phyloP scores from a whole-genome alignment of 2,888 invertebrate species.

The Melieria crassipennis region DNA sequence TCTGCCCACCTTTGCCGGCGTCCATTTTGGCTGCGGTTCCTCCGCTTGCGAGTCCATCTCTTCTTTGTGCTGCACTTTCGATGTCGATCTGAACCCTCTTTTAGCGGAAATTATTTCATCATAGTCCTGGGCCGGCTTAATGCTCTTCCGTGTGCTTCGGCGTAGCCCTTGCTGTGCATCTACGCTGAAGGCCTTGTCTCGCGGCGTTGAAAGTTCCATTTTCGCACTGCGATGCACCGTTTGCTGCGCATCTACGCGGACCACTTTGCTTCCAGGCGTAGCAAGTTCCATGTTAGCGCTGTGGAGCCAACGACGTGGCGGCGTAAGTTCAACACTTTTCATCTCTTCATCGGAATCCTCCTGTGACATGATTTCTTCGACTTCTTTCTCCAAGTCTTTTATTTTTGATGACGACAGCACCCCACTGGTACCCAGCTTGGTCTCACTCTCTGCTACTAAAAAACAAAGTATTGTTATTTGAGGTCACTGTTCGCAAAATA shows the following conservation, averaged over 20 bases:
- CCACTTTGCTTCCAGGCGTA: constrained; percentile 42
- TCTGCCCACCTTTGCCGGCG: constrained; percentile 53
- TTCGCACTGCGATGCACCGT: background rate
- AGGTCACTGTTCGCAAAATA: background rate
- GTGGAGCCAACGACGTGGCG: background rate
- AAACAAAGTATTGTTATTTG: too few species aligned
- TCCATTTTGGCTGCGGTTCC: constrained; percentile 48
- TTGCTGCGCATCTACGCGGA: too few species aligned
- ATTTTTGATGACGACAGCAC: background rate
- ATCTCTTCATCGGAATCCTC: constrained; percentile 35
- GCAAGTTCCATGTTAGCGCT: constrained; percentile 46
- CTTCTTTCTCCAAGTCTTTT: constrained; percentile 40
- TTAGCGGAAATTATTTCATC: constrained; percentile 52
- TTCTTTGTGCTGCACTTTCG: constrained; percentile 24
- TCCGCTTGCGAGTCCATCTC: background rate
- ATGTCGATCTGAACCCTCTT: constrained; percentile 36
- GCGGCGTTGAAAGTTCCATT: background rate
- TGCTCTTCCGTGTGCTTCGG: constrained; percentile 57
- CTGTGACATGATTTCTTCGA: constrained; percentile 36
- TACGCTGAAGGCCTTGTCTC: background rate
- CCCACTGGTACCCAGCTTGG: too few species aligned
- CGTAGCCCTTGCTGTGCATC: constrained; percentile 51
- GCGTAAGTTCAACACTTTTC: background rate
- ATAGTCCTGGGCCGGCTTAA: constrained; percentile 58
- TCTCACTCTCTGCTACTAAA: too few species aligned